Percentiles rank a stretch among this genome's conserved stretches.
These are phyloP conservation scores for Peribatodes rhomboidaria DNA, from an alignment of 2,888 invertebrate species.

Conservation along the genomic window DNA sequence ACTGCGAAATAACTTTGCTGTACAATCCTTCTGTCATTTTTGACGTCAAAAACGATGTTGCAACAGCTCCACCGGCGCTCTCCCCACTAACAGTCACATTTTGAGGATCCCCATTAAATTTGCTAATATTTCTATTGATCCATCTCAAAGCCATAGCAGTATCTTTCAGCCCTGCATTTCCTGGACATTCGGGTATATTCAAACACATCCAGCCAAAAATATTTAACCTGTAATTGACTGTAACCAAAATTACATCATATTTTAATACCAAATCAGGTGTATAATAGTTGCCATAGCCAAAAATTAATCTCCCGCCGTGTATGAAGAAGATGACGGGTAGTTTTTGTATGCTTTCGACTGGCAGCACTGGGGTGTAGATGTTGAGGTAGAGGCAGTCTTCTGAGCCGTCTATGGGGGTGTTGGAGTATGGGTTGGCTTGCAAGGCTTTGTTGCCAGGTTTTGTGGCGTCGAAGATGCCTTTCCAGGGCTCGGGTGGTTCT, in stretches of 20 bases:
- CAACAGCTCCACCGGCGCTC: constrained; percentile 71
- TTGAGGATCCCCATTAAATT: constrained; percentile 69
- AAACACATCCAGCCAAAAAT: constrained; percentile 74
- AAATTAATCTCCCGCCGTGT: constrained; percentile 85
- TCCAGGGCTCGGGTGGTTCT: constrained; percentile 65
- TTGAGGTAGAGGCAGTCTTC: constrained; percentile 91
- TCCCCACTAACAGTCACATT: constrained; percentile 76
- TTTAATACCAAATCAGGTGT: constrained; percentile 72
- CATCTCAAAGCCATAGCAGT: constrained; percentile 71
- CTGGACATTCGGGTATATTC: constrained; percentile 72
- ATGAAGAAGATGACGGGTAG: constrained; percentile 86
- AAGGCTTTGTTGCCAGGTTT: constrained; percentile 75
- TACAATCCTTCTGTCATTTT: constrained; percentile 68
- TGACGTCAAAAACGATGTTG: constrained; percentile 62
- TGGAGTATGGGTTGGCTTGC: constrained; percentile 77
- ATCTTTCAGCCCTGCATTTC: constrained; percentile 76
- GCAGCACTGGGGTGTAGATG: constrained; percentile 88
- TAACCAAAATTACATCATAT: constrained; percentile 72
- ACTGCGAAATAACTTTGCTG: constrained; percentile 70
- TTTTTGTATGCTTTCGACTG: constrained; percentile 61
- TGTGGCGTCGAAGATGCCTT: constrained; percentile 69
- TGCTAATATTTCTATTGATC: constrained; percentile 69
- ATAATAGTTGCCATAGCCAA: constrained; percentile 84
- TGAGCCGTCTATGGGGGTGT: constrained; percentile 75
- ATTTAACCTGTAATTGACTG: constrained; percentile 74